Base-by-base conservation (phyloP, 2,888 invertebrate species). In the Pristionchus maxplancki region DNA sequence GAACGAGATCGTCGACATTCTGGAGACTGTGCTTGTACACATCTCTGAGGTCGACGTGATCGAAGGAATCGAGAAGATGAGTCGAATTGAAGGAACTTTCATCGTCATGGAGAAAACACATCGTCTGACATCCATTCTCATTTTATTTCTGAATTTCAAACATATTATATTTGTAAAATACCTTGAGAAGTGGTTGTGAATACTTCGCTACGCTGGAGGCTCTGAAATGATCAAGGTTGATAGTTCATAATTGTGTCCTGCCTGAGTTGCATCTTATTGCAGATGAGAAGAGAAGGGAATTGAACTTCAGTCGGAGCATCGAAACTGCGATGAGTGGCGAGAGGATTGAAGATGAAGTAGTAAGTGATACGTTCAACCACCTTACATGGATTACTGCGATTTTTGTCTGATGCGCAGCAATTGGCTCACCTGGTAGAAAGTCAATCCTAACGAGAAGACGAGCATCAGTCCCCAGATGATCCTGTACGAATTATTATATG, bases 261-360 rank as follows among this genome's bases (percentile, higher is more conserved):
- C 93, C 92, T 93, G 53, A 93, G 74, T 86, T 93, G 93, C 93
- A 93, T 93, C 87, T 93, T 93, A 88, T 93, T 93, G 89, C 93
- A 93, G 24, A 93, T 91, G 31, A 93, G 91, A 31, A 93, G 90
- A 13, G 91, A 91, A 24, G 93, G 93, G 83, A 93, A 93, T 34
- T 91, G 89, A 88, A 93, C 91, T 20, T 90, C 89, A 20, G 91
- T 89, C 6, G 93, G 91, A 28, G 93, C 92, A 71, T 93, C 93
- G 83, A 92, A 93, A 31, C 89, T 90, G 37, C 93, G 89, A 58
- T 90, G 84, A 4, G 93, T 93, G 4, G 90, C 91, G 85, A 93
- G 88, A 13, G 93, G 93, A 89, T 93, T 93, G 74, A 53, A 74
- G 31, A 92, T 93, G 86, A 93, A 93, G 86, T 93, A 93, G 88